These are phyloP conservation scores for Sebastolobus altivelis DNA, from an alignment of 2,797 vertebrate genomes.

Conservation along the genomic window DNA sequence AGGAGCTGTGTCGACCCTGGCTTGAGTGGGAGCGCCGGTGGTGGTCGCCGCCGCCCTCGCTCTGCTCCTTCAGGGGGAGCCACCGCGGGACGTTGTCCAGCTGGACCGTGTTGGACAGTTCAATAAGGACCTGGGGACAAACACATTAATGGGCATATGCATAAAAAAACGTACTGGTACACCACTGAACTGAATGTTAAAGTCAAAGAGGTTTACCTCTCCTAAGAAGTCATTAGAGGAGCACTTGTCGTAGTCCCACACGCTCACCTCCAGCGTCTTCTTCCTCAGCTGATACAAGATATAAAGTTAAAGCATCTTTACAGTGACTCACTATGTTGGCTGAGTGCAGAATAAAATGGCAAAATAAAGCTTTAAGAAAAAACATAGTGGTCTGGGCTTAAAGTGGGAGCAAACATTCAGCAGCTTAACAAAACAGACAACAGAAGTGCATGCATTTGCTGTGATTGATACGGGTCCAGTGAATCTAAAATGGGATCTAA, in stretches of 20 bases:
- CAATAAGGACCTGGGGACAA: constrained; percentile 91
- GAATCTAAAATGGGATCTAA: constrained; percentile 52
- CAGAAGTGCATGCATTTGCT: constrained; percentile 25
- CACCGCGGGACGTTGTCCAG: constrained; percentile 95
- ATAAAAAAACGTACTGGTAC: background rate
- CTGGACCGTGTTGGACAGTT: constrained; percentile 91
- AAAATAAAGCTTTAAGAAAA: background rate
- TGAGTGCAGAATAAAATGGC: background rate
- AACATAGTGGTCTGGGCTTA: constrained; percentile 13
- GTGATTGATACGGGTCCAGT: constrained; percentile 31
- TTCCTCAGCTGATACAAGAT: constrained; percentile 91
- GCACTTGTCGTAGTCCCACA: constrained; percentile 98
- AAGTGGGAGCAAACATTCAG: constrained; percentile 19
- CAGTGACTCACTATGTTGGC: background rate
- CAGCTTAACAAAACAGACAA: constrained; percentile 9
- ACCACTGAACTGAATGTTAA: background rate
- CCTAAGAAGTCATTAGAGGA: constrained; percentile 98
- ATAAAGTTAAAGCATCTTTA: background rate
- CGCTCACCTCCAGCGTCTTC: constrained; percentile 97
- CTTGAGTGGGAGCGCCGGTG: constrained; percentile 92
- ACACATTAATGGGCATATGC: background rate
- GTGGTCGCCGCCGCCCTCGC: constrained; percentile 92
- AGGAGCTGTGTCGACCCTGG: constrained; percentile 90
- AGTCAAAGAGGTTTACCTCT: constrained; percentile 87
- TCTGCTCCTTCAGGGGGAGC: constrained; percentile 95